Evolutionary conservation across 1,140 invertebrate species (phyloP), one percentile per base, ranked within the genome.

Genomic region (Trigoniulus corallinus): DNA sequence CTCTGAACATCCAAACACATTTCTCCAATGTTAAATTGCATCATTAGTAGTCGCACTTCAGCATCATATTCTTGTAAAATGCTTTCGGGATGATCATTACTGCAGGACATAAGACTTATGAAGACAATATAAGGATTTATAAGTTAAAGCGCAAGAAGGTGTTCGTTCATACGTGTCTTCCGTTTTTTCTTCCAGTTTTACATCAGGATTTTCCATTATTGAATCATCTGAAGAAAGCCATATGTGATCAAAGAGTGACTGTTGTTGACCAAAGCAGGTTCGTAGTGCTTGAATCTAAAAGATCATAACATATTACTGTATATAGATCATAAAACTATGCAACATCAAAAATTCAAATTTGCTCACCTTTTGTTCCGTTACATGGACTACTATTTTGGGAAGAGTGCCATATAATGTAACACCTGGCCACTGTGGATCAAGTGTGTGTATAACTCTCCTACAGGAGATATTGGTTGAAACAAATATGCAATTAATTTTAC

Each of bases 21-120:
- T 59, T 87, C 83, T 59, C 88, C 84, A 56, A 94, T 79, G 1
- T 79, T 78, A 65, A 95, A 93, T 64, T 92, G 84, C 42, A 88
- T 68, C 64, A 89, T 74, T 48, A 93, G 71, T 1, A 88, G 72
- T 53, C 79, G 77, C n/a, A 76, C 29, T 34, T 34, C 29, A 7
- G 29, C 29, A 7, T 34, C 29, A 34, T 7, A 7, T 34, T 34
- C 29, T n/a, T n/a, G n/a, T n/a, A n/a, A n/a, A n/a, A n/a, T n/a
- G n/a, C n/a, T n/a, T n/a, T n/a, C n/a, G n/a, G n/a, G n/a, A n/a
- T n/a, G n/a, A n/a, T n/a, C n/a, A n/a, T n/a, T n/a, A n/a, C n/a
- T n/a, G n/a, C n/a, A n/a, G n/a, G n/a, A n/a, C n/a, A n/a, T n/a
- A n/a, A n/a, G n/a, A n/a, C n/a, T n/a, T n/a, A n/a, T n/a, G n/a